These are phyloP conservation scores for Hiodon alosoides DNA, from an alignment of 2,113 vertebrate species.

Conservation along the genomic window DNA sequence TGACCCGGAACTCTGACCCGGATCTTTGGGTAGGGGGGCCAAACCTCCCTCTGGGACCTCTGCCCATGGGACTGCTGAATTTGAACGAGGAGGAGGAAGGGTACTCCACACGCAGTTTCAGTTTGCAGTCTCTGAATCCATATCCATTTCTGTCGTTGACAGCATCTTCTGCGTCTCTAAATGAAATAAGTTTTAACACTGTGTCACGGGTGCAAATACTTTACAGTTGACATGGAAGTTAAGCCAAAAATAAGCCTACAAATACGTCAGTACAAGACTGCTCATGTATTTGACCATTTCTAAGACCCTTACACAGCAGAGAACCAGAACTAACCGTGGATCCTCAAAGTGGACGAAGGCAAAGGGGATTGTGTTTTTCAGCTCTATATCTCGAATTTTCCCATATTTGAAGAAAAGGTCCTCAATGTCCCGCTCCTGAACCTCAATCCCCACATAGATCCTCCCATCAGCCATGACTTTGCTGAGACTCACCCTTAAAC, in stretches of 20 bases:
- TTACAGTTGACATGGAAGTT: not conserved
- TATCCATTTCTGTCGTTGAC: conserved; percentile 82
- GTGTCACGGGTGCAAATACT: not conserved
- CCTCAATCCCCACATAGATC: conserved; percentile 81
- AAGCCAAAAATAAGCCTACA: too few relatives aligned
- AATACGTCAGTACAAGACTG: too few relatives aligned
- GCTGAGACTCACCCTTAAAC: conserved; percentile 9
- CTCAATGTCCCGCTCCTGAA: conserved; percentile 81
- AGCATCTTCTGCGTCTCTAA: conserved; percentile 79
- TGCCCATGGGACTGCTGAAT: conserved; percentile 59
- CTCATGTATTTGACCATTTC: not conserved
- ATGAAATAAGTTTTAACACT: conserved; percentile 56
- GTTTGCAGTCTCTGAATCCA: conserved; percentile 76
- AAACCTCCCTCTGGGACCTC: conserved; percentile 70
- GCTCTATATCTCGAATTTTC: conserved; percentile 78
- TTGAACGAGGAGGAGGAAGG: conserved; percentile 69
- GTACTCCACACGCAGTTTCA: conserved; percentile 87
- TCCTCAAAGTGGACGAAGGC: conserved; percentile 74
- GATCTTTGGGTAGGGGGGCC: conserved; percentile 77
- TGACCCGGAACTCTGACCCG: conserved; percentile 87
- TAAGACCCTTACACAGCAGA: not conserved
- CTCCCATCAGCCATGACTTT: conserved; percentile 34
- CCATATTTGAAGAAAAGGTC: conserved; percentile 86
- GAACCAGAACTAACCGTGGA: conserved; percentile 54
- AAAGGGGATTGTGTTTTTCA: conserved; percentile 85